Conservation (phyloP, 2,797 vertebrate genomes). For the Phalanger gymnotis region DNA sequence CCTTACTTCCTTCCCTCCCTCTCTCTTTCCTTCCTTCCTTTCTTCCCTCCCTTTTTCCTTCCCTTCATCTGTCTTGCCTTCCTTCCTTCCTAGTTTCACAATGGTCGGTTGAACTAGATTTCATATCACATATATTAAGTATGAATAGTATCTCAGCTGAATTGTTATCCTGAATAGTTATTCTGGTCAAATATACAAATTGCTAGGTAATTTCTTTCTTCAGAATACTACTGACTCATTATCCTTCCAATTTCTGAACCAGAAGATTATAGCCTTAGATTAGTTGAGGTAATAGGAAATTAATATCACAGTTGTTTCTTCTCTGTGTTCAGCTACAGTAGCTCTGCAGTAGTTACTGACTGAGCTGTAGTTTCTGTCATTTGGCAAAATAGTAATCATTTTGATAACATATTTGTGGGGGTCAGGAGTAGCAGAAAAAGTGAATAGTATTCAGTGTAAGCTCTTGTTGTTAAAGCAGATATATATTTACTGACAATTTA, state of each 20-base stretch:
- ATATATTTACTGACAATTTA: not conserved
- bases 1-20: not conserved
- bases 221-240: not conserved
- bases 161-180: not conserved
- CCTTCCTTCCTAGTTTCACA: not conserved
- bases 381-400: conserved; percentile 23
- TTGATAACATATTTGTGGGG: not conserved
- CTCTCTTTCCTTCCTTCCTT: not conserved
- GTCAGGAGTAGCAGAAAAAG: not conserved
- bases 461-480: not conserved
- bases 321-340: not conserved
- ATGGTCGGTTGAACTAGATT: conserved; percentile 24
- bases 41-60: too few species aligned
- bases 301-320: conserved; percentile 3
- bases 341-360: conserved; percentile 1
- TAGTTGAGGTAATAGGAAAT: not conserved
- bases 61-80: too few species aligned
- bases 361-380: conserved; percentile 18
- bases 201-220: conserved; percentile 16
- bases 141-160: conserved; percentile 4
- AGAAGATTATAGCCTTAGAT: conserved; percentile 40
- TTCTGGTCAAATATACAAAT: not conserved
- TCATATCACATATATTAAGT: conserved; percentile 7
- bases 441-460: not conserved
- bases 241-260: not conserved